Conservation (phyloP, 1,140 invertebrate species). For the Drosophila guanche region DNA sequence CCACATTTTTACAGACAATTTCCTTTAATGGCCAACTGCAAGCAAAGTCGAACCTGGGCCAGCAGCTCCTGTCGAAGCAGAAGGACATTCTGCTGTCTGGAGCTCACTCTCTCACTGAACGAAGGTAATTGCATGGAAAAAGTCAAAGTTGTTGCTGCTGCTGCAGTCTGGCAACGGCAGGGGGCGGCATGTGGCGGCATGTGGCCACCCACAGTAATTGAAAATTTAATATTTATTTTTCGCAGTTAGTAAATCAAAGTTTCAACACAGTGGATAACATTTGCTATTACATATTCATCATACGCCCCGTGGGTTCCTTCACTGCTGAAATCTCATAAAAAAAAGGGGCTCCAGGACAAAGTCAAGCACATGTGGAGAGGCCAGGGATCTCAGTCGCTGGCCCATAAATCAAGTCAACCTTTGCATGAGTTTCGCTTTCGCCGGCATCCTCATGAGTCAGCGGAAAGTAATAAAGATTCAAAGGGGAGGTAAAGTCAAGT, state of each 20-base stretch:
- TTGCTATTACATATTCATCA: slow-evolving; percentile 76
- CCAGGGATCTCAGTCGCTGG: slow-evolving; percentile 18
- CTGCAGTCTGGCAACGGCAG: slow-evolving; percentile 2
- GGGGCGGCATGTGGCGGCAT: not conserved
- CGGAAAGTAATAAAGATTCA: slow-evolving; percentile 75
- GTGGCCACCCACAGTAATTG: slow-evolving; percentile 56
- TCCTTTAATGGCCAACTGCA: slow-evolving; percentile 71
- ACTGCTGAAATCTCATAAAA: slow-evolving; percentile 26
- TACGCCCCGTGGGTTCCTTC: slow-evolving; percentile 52
- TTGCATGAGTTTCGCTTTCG: slow-evolving; percentile 73
- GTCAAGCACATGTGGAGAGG: slow-evolving; percentile 52
- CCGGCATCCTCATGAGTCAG: slow-evolving; percentile 59
- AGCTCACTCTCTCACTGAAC: slow-evolving; percentile 1
- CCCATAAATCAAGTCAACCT: slow-evolving; percentile 76
- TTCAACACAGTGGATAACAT: slow-evolving; percentile 72
- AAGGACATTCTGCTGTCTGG: slow-evolving; percentile 31
- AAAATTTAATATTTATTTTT: slow-evolving; percentile 82
- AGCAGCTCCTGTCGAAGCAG: slow-evolving; percentile 50
- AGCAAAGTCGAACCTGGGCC: slow-evolving; percentile 36
- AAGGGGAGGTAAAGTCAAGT: slow-evolving; percentile 9
- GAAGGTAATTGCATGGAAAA: slow-evolving; percentile 80
- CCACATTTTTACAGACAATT: slow-evolving; percentile 82
- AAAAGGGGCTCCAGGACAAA: slow-evolving; percentile 20
- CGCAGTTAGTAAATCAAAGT: slow-evolving; percentile 82
- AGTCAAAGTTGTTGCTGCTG: slow-evolving; percentile 39